Base-by-base conservation (phyloP, 2,797 vertebrate species). In the Lerista edwardsae region DNA sequence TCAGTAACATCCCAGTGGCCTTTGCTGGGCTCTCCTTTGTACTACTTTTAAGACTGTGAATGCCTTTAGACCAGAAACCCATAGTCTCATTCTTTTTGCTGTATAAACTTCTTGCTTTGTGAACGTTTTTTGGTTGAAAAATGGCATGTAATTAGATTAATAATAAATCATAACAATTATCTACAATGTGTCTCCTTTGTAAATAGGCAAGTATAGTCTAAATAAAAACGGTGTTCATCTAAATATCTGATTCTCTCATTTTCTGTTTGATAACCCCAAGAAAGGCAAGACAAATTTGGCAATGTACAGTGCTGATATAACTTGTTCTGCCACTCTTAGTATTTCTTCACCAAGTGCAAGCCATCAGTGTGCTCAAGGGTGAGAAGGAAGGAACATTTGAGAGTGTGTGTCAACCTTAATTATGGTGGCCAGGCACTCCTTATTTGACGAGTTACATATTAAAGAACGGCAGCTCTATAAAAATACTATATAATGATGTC, bases 351-450 rank as follows among this genome's bases (percentile, higher is more conserved):
- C 29, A 19, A 14, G 10, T 36, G 25, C 36, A 76, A 80, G 41
- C 73, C 84, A 76, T 72, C 84, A 76, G 74, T 76, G 57, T 76
- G 59, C 73, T 86, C 41, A 86, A 69, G 36, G 31, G 10, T 76
- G 51, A 81, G 25, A 2, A 75, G 62, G 71, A 85, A 69, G 62
- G 71, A 85, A 69, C 73, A 75, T 75, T 68, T 80, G 73, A 80
- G 71, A 69, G 39, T 44, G 25, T 36, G n/a, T 69, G 4, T 69
- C 79, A 85, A 11, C 21, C 41, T 71, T 71, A 61, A 78, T 61
- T 69, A 61, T 36, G 39, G 39, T 81, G 75, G 51, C 57, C 31
- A 80, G 67, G 12, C 71, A 77, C 21, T 57, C 64, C 47, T 75
- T 76, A 75, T 69, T 68, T 80, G 34, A 81, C 47, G 2, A 25